A percentile compares a stretch with the other conserved stretches of the same genome.
Conservation (phyloP, 2,113 vertebrate species). For the Triplophysa tibetana region DNA sequence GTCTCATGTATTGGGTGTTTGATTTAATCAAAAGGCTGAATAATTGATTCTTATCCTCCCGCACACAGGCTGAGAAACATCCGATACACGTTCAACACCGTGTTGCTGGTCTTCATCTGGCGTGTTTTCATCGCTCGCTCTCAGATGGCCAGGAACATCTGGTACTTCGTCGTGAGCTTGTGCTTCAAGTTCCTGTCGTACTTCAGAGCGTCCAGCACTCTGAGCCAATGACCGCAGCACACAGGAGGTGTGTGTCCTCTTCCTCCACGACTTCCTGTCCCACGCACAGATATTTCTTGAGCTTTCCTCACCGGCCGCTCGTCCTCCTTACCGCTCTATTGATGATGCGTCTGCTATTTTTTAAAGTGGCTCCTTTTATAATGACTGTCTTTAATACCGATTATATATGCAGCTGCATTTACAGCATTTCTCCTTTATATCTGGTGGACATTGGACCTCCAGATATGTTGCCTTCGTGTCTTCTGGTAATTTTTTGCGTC, state of each 20-base stretch:
- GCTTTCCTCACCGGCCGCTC: constrained; percentile 12
- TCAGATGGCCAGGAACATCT: constrained; percentile 93
- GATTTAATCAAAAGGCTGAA: background rate
- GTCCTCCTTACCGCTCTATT: background rate
- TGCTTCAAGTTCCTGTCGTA: constrained; percentile 96
- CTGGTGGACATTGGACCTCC: background rate
- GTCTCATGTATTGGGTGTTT: background rate
- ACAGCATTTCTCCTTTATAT: constrained; percentile 8
- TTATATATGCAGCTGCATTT: constrained; percentile 73
- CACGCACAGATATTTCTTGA: constrained; percentile 4
- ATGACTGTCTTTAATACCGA: constrained; percentile 62
- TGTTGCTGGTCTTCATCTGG: constrained; percentile 89
- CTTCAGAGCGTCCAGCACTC: constrained; percentile 89
- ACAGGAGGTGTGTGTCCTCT: constrained; percentile 24
- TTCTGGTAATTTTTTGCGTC: constrained; percentile 26
- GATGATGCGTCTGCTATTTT: constrained; percentile 1
- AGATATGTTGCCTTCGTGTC: constrained; percentile 23
- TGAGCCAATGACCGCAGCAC: constrained; percentile 76
- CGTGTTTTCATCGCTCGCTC: constrained; percentile 92
- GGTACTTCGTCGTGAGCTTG: constrained; percentile 95
- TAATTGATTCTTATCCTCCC: constrained; percentile 47
- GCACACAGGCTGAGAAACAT: constrained; percentile 86
- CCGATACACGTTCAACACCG: constrained; percentile 88
- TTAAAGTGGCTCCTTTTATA: constrained; percentile 51
- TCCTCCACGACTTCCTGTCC: background rate